Base-by-base conservation (phyloP, 1,140 invertebrate species). In the Brachystomella parvula region DNA sequence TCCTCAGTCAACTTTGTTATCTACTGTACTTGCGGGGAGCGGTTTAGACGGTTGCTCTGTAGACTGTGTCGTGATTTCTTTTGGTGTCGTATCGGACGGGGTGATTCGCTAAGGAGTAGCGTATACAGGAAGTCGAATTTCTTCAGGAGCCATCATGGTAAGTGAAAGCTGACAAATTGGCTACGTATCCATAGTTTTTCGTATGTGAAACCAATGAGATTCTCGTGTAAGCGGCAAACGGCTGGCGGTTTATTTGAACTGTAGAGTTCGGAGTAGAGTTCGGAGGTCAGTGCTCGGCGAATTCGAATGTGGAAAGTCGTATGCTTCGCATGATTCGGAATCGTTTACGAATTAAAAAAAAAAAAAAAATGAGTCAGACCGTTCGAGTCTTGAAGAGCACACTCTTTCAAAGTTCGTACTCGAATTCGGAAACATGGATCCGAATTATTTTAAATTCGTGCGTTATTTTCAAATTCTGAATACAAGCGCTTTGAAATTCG, bases 1-100 rank as follows among this genome's bases (percentile, higher is more conserved):
- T 84, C 82, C 57, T 83, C 83, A 1, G 80, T 85, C 30, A 85
- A 85, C 73, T 85, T 85, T 75, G 79, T 85, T 56, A 81, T 85
- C 56, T 85, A 85, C 72, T 83, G 83, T 75, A 79, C 84, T 32
- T 83, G 84, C 68, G 84, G 84, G 1, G 82, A 83, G 73, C 83
- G 84, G 72, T 85, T 85, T 73, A 75, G 72, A 44, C 61, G 72
- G 28, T 65, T 69, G 28, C 61, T 73, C 0, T 47, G 68, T 24
- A 61, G 71, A 26, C 66, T 73, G n/a, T 70, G 68, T 28, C 47
- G 67, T 39, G 71, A 73, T 53, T 70, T 68, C 32, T 31, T 71
- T 2, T 66, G 66, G 66, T 73, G 71, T 65, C 71, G 71, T 28
- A 57, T 70, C 0, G 65, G 65, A n/a, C 21, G 28, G 24, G 44